Percentiles rank a stretch among this genome's conserved stretches.
These are phyloP conservation scores for Manis crassicaudata DNA, from an alignment of 2,797 vertebrate genomes.

Conservation along the genomic window DNA sequence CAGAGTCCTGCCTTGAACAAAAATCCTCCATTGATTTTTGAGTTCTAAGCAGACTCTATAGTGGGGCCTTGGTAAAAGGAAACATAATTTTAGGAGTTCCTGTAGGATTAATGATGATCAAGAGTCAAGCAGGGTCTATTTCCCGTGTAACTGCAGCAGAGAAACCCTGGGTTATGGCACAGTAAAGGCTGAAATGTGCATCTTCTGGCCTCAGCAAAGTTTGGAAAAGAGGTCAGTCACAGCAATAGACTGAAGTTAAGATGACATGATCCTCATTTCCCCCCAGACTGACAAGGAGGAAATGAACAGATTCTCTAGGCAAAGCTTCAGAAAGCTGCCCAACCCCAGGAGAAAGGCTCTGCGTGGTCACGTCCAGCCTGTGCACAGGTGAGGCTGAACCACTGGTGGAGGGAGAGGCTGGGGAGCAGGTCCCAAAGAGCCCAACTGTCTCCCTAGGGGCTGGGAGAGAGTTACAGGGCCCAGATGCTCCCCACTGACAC, in stretches of 20 bases:
- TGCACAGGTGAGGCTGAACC: neutral
- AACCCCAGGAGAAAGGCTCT: neutral
- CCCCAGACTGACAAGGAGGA: too few relatives aligned
- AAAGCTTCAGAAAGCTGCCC: too few relatives aligned
- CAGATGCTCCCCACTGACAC: neutral
- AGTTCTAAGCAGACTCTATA: neutral
- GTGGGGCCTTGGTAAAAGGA: neutral
- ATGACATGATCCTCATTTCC: neutral
- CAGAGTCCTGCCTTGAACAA: neutral
- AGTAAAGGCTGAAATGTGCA: neutral
- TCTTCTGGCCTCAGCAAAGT: neutral
- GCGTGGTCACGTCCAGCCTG: too few relatives aligned
- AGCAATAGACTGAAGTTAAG: neutral
- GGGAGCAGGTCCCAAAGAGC: neutral
- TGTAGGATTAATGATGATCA: neutral
- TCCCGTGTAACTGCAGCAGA: rapidly evolving
- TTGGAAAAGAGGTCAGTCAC: neutral
- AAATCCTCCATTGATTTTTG: neutral
- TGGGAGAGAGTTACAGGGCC: neutral
- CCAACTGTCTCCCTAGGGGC: too few relatives aligned
- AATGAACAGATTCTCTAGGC: neutral
- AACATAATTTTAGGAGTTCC: neutral
- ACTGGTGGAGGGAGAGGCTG: neutral
- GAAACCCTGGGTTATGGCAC: neutral
- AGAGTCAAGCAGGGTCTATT: neutral